A percentile compares a stretch with the other conserved stretches of the same genome.
phyloP scores from a whole-genome alignment of 2,888 invertebrate species.

The Eulithis testata region DNA sequence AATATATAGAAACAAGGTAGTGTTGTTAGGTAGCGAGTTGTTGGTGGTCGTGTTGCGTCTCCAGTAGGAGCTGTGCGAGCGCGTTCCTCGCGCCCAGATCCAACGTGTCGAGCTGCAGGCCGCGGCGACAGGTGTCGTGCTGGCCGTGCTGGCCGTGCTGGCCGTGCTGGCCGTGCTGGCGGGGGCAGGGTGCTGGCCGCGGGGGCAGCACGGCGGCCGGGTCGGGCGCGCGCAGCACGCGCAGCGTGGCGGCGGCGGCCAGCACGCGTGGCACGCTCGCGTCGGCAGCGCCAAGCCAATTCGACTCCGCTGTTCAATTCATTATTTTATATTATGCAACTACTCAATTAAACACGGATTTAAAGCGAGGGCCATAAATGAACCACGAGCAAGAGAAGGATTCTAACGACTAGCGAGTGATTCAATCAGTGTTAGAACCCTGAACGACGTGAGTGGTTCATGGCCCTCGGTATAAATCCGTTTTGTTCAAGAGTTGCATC shows the following conservation, averaged over 20 bases:
- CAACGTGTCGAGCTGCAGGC: conserved; percentile 32
- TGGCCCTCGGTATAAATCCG: too few species aligned
- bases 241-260: conserved; percentile 86
- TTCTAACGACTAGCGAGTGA: too few species aligned
- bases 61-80: conserved; percentile 48
- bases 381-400: too few species aligned
- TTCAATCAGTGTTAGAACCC: too few species aligned
- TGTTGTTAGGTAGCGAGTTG: background rate
- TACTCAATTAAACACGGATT: too few species aligned
- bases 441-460: too few species aligned
- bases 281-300: conserved; percentile 40
- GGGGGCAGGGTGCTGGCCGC: conserved; percentile 68
- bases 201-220: conserved; percentile 85
- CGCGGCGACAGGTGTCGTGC: conserved; percentile 21
- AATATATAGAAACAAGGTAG: too few species aligned
- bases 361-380: too few species aligned
- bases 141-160: conserved; percentile 71
- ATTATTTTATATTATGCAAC: too few species aligned
- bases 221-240: conserved; percentile 89
- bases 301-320: conserved; percentile 45
- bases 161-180: too few species aligned
- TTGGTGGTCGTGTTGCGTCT: conserved; percentile 26
- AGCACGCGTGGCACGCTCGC: conserved; percentile 33
- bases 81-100: conserved; percentile 56
- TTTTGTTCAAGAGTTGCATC: too few species aligned